Evolutionary conservation across 2,797 vertebrate genomes (phyloP), one percentile per base, ranked within the genome.

Genomic region (Columba guinea): DNA sequence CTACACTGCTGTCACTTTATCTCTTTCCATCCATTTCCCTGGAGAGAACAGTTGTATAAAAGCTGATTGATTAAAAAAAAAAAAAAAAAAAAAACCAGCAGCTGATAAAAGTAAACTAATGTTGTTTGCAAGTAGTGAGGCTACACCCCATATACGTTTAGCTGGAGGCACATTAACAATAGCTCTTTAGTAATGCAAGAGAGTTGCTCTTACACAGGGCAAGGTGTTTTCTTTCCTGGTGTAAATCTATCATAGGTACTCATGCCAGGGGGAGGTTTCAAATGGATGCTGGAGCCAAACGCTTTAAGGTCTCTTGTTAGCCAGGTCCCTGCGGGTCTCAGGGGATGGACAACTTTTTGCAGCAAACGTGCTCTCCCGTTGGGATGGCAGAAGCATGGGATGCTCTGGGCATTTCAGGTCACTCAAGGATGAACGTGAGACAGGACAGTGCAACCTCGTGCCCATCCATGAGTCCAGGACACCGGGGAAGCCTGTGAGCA

Each of bases 51-150:
- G n/a, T 35, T 90, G 64, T 74, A 69, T 59, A 55, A 89, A 95
- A 89, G 23, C 90, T 68, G 90, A 92, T 78, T 94, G 95, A 96
- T 90, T 93, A 87, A 86, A 39, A 62, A 53, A 65, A 35, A 51
- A 28, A 5, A 9, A 8, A 24, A 34, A 41, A 56, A 30, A 14
- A 16, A 30, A n/a, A 17, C 37, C 48, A 79, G 89, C 60, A 76
- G 84, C 90, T 69, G 92, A 81, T 95, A 85, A 85, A 78, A 51
- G 62, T 69, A 85, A 93, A 75, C 13, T 11, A 53, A n/a, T 11
- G 44, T 23, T 88, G 88, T 84, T 48, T 85, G 89, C 88, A 95
- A 39, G 49, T 7, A 39, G 39, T 9, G 74, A 77, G 86, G 65
- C 60, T 55, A 22, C 75, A 52, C 74, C 91, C 87, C 81, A 56